Base-by-base conservation (phyloP, 1,140 invertebrate species). In the Hylaeus anthracinus region DNA sequence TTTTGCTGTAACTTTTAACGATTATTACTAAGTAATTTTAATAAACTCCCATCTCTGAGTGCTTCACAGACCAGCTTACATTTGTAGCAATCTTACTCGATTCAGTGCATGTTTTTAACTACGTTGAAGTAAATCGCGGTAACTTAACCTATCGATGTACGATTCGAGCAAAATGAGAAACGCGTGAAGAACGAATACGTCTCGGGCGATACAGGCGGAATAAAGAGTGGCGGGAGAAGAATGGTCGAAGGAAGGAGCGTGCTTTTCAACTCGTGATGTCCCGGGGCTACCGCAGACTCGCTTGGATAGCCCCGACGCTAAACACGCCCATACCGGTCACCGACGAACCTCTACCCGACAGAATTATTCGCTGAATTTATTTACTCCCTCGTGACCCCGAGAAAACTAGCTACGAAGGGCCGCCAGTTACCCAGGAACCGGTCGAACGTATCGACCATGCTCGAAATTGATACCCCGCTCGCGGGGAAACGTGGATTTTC, bases 281-380 rank as follows among this genome's bases (percentile, higher is more conserved):
- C 90, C 84, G 91, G 86, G 92, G 92, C 91, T 92, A 92, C 91
- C 86, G 89, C 89, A 75, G 86, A 88, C 88, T 88, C 88, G 82
- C 86, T 88, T 84, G 85, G 86, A 88, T 89, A 90, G 84, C 79
- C 85, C 65, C 74, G 78, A 85, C 70, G 75, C 86, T 77, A 88
- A 80, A 88, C 88, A 90, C 89, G 89, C 90, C 90, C 89, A 88
- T 87, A 86, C 90, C 89, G 84, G 88, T 89, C 88, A 88, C 85
- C 81, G 64, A 64, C 65, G 74, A 73, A 79, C 65, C 74, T 79
- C 83, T 74, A 79, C 72, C 78, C 76, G 48, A 65, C 72, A 53
- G 80, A 88, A 90, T 90, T 88, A 90, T 90, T 90, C 90, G 81
- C 83, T 88, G 85, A 90, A 90, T 90, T 90, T 89, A 90, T 90